Conservation (phyloP, 2,888 invertebrate species). For the Sinohyriopsis cumingii region DNA sequence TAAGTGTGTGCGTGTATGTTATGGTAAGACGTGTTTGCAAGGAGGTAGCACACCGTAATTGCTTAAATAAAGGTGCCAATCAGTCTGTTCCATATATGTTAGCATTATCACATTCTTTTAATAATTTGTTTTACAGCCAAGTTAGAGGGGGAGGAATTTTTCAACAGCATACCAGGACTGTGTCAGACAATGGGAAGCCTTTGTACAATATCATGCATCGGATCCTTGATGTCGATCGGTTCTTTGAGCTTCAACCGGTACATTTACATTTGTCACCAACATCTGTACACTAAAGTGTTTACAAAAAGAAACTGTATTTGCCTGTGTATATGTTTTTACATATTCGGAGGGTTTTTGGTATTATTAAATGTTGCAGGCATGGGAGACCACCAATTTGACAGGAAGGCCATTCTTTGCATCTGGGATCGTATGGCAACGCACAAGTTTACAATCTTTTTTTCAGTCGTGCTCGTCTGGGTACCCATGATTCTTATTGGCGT, state of each 20-base stretch:
- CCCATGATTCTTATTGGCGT: slow-evolving; percentile 34
- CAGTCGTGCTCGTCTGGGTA: slow-evolving; percentile 38
- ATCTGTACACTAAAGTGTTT: slow-evolving; percentile 36
- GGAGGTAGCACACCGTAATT: no score
- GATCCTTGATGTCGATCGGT: slow-evolving; percentile 45
- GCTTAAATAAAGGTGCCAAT: no score
- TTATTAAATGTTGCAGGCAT: slow-evolving; percentile 37
- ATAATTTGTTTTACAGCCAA: slow-evolving; percentile 34
- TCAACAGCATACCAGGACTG: slow-evolving; percentile 29
- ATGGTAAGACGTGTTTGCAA: no score
- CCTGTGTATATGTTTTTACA: slow-evolving; percentile 34
- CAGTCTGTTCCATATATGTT: no score
- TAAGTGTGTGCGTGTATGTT: no score
- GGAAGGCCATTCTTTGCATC: slow-evolving; percentile 45
- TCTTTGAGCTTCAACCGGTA: slow-evolving; percentile 50
- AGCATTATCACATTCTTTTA: no score
- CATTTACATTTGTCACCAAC: slow-evolving; percentile 41
- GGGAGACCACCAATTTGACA: slow-evolving; percentile 43
- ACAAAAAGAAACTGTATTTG: slow-evolving; percentile 25
- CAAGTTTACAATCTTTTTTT: slow-evolving; percentile 44
- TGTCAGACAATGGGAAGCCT: slow-evolving; percentile 44
- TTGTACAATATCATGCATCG: slow-evolving; percentile 48
- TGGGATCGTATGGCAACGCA: slow-evolving; percentile 44
- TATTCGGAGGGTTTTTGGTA: slow-evolving; percentile 31
- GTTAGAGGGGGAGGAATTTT: slow-evolving; percentile 40